These are phyloP conservation scores for Rugalucina vietnamica DNA, from an alignment of 2,888 invertebrate species.

Conservation along the genomic window DNA sequence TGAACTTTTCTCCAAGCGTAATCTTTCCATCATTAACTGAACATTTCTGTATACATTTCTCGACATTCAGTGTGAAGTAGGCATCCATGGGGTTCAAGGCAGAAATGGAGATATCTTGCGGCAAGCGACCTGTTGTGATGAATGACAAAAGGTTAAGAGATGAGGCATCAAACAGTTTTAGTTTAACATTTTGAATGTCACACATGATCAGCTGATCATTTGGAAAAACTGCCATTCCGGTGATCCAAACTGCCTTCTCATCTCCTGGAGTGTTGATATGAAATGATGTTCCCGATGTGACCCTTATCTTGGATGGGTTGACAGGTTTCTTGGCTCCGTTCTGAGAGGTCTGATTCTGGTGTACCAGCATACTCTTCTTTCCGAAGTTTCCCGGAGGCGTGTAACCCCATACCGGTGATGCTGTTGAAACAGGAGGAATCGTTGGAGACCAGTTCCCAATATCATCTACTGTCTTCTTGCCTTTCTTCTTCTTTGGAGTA, in stretches of 20 bases:
- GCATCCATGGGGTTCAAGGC: slow-evolving; percentile 56
- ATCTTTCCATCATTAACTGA: slow-evolving; percentile 50
- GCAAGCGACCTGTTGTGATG: not conserved
- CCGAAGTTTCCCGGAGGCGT: not conserved
- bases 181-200: slow-evolving; percentile 58
- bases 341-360: not conserved
- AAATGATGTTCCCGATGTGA: slow-evolving; percentile 3
- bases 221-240: slow-evolving; percentile 58
- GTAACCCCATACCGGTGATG: not conserved
- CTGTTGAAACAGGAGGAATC: not conserved
- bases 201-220: slow-evolving; percentile 55
- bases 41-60: slow-evolving; percentile 58
- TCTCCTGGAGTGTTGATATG: slow-evolving; percentile 14
- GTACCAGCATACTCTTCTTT: not conserved
- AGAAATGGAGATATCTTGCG: slow-evolving; percentile 56
- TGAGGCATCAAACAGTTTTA: slow-evolving; percentile 48
- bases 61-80: slow-evolving; percentile 56
- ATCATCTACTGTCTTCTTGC: not conserved
- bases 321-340: not conserved
- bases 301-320: slow-evolving; percentile 12
- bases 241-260: slow-evolving; percentile 52
- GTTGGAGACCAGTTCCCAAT: slow-evolving; percentile 4
- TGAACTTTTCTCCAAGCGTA: slow-evolving; percentile 49
- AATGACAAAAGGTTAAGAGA: not conserved
- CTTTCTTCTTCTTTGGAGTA: not conserved